A percentile compares a stretch with the other conserved stretches of the same genome.
These are phyloP conservation scores for Monodelphis domestica DNA, from an alignment of 2,797 vertebrate species.

Conservation along the genomic window DNA sequence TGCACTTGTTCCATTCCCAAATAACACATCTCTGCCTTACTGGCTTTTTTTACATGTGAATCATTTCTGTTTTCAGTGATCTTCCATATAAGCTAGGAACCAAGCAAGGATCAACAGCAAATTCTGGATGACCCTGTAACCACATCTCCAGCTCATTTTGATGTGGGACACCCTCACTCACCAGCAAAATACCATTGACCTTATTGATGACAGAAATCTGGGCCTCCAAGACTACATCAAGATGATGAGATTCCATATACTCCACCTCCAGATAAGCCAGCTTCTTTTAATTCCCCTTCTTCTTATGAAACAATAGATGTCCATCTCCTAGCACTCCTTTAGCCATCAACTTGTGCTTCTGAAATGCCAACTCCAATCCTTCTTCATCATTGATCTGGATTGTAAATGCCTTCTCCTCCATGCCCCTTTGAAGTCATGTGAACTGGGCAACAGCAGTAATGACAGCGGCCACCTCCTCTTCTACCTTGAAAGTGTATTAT, in stretches of 20 bases:
- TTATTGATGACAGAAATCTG: constrained; percentile 87
- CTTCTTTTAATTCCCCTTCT: constrained; percentile 87
- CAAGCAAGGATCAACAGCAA: constrained; percentile 94
- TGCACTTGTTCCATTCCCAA: constrained; percentile 91
- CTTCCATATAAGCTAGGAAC: constrained; percentile 93
- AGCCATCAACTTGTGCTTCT: constrained; percentile 93
- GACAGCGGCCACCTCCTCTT: constrained; percentile 85
- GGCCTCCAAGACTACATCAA: constrained; percentile 86
- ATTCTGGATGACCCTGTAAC: constrained; percentile 95
- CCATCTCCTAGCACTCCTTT: constrained; percentile 88
- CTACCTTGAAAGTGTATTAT: constrained; percentile 78
- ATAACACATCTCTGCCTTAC: constrained; percentile 84
- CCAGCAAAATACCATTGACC: constrained; percentile 84
- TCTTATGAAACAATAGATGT: constrained; percentile 81
- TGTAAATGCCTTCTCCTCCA: constrained; percentile 85
- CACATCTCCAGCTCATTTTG: constrained; percentile 92
- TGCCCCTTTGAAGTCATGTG: constrained; percentile 81
- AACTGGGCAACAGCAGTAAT: constrained; percentile 80
- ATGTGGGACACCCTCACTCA: constrained; percentile 89
- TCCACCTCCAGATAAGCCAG: constrained; percentile 83
- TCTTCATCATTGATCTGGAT: constrained; percentile 90
- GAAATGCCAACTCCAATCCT: constrained; percentile 95
- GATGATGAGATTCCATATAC: constrained; percentile 83
- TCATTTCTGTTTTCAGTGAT: constrained; percentile 87
- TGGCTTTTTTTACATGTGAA: constrained; percentile 93